Evolutionary conservation across 2,888 invertebrate genomes (phyloP).

Genomic region (Lepeophtheirus nordmannii): DNA sequence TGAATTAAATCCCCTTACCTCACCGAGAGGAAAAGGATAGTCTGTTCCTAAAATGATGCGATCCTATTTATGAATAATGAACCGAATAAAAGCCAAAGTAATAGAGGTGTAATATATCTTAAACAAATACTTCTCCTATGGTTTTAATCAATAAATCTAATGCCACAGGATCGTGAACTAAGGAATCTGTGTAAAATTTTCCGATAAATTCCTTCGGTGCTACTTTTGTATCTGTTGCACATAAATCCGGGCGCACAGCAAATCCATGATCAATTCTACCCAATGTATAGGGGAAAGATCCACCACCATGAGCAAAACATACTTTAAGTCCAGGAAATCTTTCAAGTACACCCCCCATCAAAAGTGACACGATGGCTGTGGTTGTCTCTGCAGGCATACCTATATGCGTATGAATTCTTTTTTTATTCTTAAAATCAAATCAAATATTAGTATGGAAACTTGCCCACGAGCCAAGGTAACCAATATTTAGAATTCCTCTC

Average conservation of each 20-base stretch:
- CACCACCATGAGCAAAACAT: conserved; percentile 42
- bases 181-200: conserved; percentile 38
- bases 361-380: conserved; percentile 38
- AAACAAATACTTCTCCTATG: conserved; percentile 37
- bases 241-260: conserved; percentile 40
- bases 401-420: conserved; percentile 29
- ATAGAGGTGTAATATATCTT: too few species aligned
- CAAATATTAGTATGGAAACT: conserved; percentile 24
- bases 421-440: background rate
- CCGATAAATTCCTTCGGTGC: conserved; percentile 36
- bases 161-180: conserved; percentile 39
- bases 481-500: conserved; percentile 40
- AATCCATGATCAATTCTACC: conserved; percentile 40
- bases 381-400: conserved; percentile 44
- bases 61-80: conserved; percentile 33
- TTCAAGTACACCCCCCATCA: conserved; percentile 42
- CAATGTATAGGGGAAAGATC: conserved; percentile 41
- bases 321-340: conserved; percentile 38
- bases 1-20: conserved; percentile 30
- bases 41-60: conserved; percentile 41
- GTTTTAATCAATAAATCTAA: conserved; percentile 37
- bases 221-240: conserved; percentile 36
- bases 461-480: conserved; percentile 43
- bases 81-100: too few species aligned
- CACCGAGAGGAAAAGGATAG: conserved; percentile 44